These are phyloP conservation scores for Galagoides demidoff DNA, from an alignment of 2,797 vertebrate species.

Conservation along the genomic window DNA sequence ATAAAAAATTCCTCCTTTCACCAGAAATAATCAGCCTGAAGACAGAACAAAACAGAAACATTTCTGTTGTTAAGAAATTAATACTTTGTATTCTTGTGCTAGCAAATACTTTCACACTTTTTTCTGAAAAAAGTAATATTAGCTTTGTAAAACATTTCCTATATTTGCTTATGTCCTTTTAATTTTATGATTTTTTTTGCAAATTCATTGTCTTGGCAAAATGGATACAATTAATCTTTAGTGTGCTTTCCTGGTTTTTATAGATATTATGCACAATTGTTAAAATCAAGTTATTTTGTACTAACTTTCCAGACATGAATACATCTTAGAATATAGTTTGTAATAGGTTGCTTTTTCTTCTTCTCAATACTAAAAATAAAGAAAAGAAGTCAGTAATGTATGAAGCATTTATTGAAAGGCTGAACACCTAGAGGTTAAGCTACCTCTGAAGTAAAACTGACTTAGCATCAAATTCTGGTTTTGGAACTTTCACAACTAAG, in stretches of 20 bases:
- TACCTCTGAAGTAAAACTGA: neutral
- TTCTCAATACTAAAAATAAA: neutral
- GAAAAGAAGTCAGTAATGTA: neutral
- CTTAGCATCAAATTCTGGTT: neutral
- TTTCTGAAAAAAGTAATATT: constrained; percentile 19
- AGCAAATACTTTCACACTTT: neutral
- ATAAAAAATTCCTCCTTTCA: neutral
- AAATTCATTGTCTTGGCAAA: constrained; percentile 1
- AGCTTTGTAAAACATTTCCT: neutral
- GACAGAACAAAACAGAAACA: neutral
- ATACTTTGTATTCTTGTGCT: neutral
- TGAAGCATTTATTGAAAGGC: neutral
- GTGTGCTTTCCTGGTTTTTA: neutral
- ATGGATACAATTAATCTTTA: constrained; percentile 20
- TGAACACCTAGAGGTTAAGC: neutral
- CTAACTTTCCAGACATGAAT: neutral
- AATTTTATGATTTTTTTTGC: neutral
- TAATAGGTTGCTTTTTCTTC: neutral
- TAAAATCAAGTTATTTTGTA: constrained; percentile 29
- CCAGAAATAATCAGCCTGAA: neutral
- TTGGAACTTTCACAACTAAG: neutral
- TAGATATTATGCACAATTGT: constrained; percentile 8
- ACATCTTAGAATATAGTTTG: neutral
- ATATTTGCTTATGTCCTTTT: neutral
- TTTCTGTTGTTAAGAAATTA: constrained; percentile 26